Evolutionary conservation across 2,888 invertebrate species (phyloP).

Genomic region (Pammene fasciana): DNA sequence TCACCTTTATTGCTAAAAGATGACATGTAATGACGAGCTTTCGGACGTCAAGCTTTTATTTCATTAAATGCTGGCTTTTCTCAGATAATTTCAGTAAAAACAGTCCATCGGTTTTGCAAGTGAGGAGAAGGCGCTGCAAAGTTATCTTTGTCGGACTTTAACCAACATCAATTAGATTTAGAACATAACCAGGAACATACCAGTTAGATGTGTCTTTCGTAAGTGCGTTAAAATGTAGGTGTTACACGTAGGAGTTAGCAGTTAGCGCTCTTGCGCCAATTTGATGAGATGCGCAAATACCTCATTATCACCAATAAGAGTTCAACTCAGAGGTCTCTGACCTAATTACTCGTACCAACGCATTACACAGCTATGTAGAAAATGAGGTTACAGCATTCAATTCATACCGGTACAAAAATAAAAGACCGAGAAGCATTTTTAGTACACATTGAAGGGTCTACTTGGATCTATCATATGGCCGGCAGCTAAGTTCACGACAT

Average conservation of each 20-base stretch:
- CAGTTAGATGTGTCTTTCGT: conserved; percentile 12
- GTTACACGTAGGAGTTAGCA: conserved; percentile 17
- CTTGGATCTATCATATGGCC: too few species aligned
- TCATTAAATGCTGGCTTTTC: too few species aligned
- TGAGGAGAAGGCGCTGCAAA: too few species aligned
- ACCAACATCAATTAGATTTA: neutral
- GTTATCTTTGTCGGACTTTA: too few species aligned
- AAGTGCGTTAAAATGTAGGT: conserved; percentile 10
- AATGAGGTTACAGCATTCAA: neutral
- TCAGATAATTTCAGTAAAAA: too few species aligned
- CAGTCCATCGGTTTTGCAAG: too few species aligned
- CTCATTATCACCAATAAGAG: conserved; percentile 24
- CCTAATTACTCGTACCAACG: conserved; percentile 8
- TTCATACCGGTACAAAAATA: neutral
- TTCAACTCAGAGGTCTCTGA: neutral
- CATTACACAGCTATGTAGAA: neutral
- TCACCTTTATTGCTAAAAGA: too few species aligned
- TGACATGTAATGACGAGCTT: too few species aligned
- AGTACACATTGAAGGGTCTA: too few species aligned
- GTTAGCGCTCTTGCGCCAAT: conserved; percentile 8
- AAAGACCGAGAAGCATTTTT: too few species aligned
- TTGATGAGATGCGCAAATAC: conserved; percentile 28
- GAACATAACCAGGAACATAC: neutral
- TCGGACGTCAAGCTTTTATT: too few species aligned
- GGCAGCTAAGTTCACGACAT: too few species aligned